Conservation (phyloP, 2,888 invertebrate genomes). For the Sphaerophoria taeniata region DNA sequence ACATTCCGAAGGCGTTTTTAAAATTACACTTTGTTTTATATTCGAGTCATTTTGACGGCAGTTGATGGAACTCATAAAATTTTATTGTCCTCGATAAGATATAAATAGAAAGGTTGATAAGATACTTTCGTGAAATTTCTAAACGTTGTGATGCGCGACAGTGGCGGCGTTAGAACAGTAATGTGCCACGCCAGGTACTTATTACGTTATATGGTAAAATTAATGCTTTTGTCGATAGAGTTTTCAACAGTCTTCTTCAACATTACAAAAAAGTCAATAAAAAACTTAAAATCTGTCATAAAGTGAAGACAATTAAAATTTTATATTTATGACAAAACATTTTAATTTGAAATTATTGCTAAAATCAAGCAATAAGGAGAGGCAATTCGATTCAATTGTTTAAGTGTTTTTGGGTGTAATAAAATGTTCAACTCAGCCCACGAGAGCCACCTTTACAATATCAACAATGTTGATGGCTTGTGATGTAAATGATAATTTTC, state of each 20-base stretch:
- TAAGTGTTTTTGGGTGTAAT: constrained; percentile 10
- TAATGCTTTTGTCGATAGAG: constrained; percentile 21
- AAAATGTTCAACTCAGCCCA: neutral
- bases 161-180: no score
- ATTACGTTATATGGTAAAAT: constrained; percentile 5
- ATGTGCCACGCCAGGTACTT: neutral
- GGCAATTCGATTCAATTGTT: constrained; percentile 17
- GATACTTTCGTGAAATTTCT: neutral
- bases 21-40: constrained; percentile 45
- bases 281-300: neutral
- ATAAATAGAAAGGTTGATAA: neutral
- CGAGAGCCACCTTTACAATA: no score
- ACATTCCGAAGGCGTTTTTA: constrained; percentile 62
- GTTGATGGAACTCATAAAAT: constrained; percentile 37
- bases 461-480: no score
- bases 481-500: constrained; percentile 1
- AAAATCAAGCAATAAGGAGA: neutral
- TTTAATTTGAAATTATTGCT: neutral
- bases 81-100: constrained; percentile 40
- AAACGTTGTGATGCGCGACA: no score
- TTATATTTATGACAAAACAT: constrained; percentile 26
- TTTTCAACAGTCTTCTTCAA: constrained; percentile 13
- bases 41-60: constrained; percentile 17
- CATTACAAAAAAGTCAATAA: no score
- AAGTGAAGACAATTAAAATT: constrained; percentile 40